Conservation (phyloP, 2,113 vertebrate species). For the Hymenochirus boettgeri region DNA sequence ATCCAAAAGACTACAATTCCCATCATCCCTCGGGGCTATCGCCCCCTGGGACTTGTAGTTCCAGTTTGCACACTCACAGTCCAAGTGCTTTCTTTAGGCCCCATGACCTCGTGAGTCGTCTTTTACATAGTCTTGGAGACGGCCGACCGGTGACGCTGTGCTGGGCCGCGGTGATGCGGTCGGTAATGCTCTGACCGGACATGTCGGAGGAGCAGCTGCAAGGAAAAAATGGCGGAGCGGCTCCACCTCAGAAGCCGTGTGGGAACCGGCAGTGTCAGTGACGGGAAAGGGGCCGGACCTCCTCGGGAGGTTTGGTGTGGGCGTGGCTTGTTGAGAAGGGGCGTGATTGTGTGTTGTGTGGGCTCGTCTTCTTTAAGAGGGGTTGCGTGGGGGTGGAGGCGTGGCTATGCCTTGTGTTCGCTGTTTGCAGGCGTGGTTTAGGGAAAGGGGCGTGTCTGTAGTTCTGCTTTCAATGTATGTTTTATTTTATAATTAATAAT, state of each 20-base stretch:
- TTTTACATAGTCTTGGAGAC: constrained; percentile 91
- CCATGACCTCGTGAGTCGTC: constrained; percentile 95
- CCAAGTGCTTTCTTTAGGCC: constrained; percentile 95
- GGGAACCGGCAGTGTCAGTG: constrained; percentile 59
- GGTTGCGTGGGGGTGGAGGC: too few species aligned
- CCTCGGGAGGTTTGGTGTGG: neutral
- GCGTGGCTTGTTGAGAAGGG: neutral
- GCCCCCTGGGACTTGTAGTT: too few species aligned
- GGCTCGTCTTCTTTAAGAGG: too few species aligned
- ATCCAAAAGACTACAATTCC: too few species aligned
- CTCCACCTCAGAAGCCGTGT: constrained; percentile 63
- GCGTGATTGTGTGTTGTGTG: too few species aligned
- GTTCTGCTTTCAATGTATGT: too few species aligned
- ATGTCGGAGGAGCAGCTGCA: constrained; percentile 62
- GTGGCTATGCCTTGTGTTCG: too few species aligned
- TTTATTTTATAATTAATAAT: too few species aligned
- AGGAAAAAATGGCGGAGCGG: constrained; percentile 86
- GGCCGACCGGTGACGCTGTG: constrained; percentile 94
- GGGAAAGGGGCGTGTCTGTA: too few species aligned
- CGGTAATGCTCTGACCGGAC: constrained; percentile 94
- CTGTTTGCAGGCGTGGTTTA: too few species aligned
- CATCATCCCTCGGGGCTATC: too few species aligned
- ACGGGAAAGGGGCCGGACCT: constrained; percentile 22
- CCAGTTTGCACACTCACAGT: constrained; percentile 84
- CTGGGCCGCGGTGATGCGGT: constrained; percentile 91